phyloP scores from a whole-genome alignment of 2,113 vertebrate species.

The Coptodon bakossiorum region DNA sequence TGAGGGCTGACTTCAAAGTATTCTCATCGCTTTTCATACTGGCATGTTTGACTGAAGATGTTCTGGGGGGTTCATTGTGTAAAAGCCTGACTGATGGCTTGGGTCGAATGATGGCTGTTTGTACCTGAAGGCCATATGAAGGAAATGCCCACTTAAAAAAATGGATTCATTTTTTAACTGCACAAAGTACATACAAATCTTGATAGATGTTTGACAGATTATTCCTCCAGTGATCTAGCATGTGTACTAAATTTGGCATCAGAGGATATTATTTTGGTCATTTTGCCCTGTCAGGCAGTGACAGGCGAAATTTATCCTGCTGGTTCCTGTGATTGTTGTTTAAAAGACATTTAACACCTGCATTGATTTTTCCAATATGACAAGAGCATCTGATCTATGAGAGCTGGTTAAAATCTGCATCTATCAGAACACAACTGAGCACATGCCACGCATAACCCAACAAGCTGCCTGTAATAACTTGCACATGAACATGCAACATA shows the following conservation, averaged over 20 bases:
- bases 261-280: background rate
- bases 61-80: constrained; percentile 9
- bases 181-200: background rate
- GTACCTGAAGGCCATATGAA: background rate
- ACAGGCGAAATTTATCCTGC: background rate
- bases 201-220: background rate
- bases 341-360: constrained; percentile 14
- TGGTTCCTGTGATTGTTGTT: background rate
- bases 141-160: background rate
- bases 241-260: background rate
- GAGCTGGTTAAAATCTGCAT: background rate
- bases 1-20: constrained; percentile 41
- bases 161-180: background rate
- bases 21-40: constrained; percentile 13
- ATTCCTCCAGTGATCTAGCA: background rate
- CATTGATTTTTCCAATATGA: constrained; percentile 34
- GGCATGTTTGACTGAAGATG: constrained; percentile 42
- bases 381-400: background rate
- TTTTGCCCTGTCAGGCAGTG: constrained; percentile 1
- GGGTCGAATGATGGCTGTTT: background rate
- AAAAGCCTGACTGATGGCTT: constrained; percentile 23
- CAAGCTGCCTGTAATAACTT: background rate
- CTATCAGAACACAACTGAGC: background rate
- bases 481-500: constrained; percentile 7
- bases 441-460: background rate